phyloP scores from a whole-genome alignment of 2,113 vertebrate species.

The Austrofundulus limnaeus region DNA sequence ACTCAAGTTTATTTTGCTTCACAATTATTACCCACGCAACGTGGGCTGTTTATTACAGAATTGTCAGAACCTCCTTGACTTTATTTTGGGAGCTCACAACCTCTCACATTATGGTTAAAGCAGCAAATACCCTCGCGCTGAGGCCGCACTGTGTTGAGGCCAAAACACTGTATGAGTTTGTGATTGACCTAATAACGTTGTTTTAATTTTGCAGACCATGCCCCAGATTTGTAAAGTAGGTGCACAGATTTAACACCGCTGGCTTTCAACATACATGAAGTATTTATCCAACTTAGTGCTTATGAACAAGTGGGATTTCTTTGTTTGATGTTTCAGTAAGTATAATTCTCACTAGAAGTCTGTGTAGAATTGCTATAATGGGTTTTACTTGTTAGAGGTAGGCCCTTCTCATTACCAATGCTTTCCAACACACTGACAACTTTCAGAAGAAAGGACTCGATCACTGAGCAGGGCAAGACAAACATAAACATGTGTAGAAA shows the following conservation, averaged over 20 bases:
- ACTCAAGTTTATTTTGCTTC: neutral
- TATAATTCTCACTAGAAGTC: conserved; percentile 1
- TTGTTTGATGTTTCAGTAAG: too few relatives aligned
- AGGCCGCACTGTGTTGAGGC: too few relatives aligned
- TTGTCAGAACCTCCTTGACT: neutral
- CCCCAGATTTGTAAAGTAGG: neutral
- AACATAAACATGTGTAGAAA: conserved; percentile 56
- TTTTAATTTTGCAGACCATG: neutral
- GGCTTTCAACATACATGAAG: too few relatives aligned
- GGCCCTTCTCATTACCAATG: too few relatives aligned
- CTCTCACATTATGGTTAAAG: neutral
- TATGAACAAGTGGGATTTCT: neutral
- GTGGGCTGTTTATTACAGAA: neutral
- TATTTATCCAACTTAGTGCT: too few relatives aligned
- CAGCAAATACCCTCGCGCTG: too few relatives aligned
- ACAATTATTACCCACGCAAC: neutral
- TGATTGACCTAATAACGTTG: too few relatives aligned
- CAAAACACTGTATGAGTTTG: too few relatives aligned
- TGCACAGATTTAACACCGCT: neutral
- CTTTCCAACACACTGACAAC: conserved; percentile 9
- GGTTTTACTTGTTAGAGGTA: neutral
- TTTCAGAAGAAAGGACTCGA: conserved; percentile 6
- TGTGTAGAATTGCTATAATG: too few relatives aligned
- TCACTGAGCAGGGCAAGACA: conserved; percentile 36
- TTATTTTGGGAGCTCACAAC: neutral